Evolutionary conservation across 2,797 vertebrate species (phyloP), one percentile per base, ranked within the genome.

Genomic region (Lithobates sylvaticus): DNA sequence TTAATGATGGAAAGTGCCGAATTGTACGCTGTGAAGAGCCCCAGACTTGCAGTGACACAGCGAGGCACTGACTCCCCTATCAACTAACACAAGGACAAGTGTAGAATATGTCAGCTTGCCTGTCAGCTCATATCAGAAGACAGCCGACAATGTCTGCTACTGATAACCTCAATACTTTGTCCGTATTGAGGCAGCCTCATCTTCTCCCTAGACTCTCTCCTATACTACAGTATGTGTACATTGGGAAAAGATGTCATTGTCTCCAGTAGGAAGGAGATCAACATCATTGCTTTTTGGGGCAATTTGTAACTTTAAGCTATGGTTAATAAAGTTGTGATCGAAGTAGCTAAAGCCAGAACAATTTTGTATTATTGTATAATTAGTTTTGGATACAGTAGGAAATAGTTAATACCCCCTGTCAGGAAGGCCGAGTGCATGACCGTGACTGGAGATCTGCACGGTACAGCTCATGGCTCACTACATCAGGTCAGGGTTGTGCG

Each of bases 121-220:
- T 83, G 71, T 83, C 81, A 83, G 10, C 29, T 39, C n/a, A 16
- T 84, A 84, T 72, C 83, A 72, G 68, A 64, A 64, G 50, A 3
- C 34, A 29, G 76, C 18, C 39, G 67, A 18, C 54, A 42, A 61
- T 83, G 81, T 65, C 10, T 76, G 12, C 36, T 26, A 76, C 61
- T 54, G 81, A 84, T 76, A 84, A 76, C 73, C 73, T 54, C 21
- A 18, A 67, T 50, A 67, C 13, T 27, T 18, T 32, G 42, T 75
- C 71, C 81, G 29, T 47, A 67, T 32, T n/a, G 65, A 36, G 18
- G 29, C 67, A 50, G 61, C n/a, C n/a, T 67, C 12, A 27, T 29
- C 65, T 67, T 67, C 10, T 67, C 65, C 13, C 26, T 67, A 2
- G n/a, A n/a, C n/a, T 26, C 16, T 10, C 15, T 27, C n/a, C 12